Evolutionary conservation across 2,113 vertebrate genomes (phyloP), one percentile per base, ranked within the genome.

Genomic region (Burhinus bistriatus): DNA sequence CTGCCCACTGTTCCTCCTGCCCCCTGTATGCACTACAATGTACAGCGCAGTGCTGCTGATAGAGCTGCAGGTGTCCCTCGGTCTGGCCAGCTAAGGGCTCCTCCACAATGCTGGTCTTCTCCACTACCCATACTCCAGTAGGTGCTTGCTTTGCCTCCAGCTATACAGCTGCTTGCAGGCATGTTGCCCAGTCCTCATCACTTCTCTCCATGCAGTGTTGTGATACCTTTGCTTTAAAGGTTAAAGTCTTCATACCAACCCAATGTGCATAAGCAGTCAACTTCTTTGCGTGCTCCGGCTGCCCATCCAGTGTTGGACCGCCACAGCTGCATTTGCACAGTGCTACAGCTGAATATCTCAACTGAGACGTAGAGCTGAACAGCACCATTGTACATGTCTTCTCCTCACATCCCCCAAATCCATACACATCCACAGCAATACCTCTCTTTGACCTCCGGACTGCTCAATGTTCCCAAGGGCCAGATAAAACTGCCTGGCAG

Each of bases 161-260:
- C 81, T 61, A 8, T 14, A 7, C 27, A 58, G 78, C 78, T 70
- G 30, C 89, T 83, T 0, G 1, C 11, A 90, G 86, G 68, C 87
- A 52, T 26, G 13, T 78, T 1, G 2, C 57, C n/a, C 42, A 9
- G 32, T 44, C 72, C 45, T 70, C 69, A 16, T 62, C 2, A 1
- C 61, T 91, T n/a, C 45, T 61, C 19, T 61, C 42, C 15, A 1
- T 9, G 42, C 55, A 38, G 45, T 0, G 0, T 25, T 22, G 47
- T 57, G 27, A 44, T 36, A 34, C 9, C 1, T 16, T 51, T 55
- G 62, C 44, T 83, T 52, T 64, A 30, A 55, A 80, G 70, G 44
- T n/a, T 68, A 58, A 81, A 45, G 51, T 22, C 51, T 83, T 23
- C 1, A 1, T 21, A 20, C 34, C 0, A 4, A 49, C 27, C 40